Conservation (phyloP, 2,113 vertebrate genomes). For the Notarius quadriscutis region DNA sequence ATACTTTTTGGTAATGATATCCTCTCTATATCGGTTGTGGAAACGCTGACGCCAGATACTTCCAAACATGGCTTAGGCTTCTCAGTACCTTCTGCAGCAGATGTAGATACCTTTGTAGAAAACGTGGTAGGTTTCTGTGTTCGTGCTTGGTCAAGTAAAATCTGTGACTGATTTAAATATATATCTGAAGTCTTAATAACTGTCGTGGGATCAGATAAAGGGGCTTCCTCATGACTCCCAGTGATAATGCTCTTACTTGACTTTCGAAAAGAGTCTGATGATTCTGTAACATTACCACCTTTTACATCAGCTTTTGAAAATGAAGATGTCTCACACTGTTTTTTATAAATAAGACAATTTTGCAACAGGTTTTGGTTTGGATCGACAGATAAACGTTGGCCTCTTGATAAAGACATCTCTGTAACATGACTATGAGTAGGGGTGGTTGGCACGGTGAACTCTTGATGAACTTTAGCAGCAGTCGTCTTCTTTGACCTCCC, state of each 20-base stretch:
- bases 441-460: not conserved
- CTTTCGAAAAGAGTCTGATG: not conserved
- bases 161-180: slow-evolving; percentile 2
- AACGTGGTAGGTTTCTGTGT: not conserved
- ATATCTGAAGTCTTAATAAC: not conserved
- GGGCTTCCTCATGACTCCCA: not conserved
- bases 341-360: not conserved
- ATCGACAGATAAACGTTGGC: not conserved
- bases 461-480: not conserved
- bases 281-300: not conserved
- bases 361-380: not conserved
- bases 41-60: not conserved
- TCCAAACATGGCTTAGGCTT: not conserved
- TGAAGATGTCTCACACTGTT: not conserved
- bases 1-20: not conserved
- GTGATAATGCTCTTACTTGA: not conserved
- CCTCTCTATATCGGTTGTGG: not conserved
- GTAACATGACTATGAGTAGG: not conserved
- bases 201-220: not conserved
- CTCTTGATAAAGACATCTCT: not conserved
- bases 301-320: not conserved
- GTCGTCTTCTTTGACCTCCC: not conserved
- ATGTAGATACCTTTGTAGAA: not conserved
- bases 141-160: not conserved
- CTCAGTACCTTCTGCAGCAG: not conserved